These are phyloP conservation scores for Parus major DNA, from an alignment of 2,113 vertebrate genomes.

Conservation along the genomic window DNA sequence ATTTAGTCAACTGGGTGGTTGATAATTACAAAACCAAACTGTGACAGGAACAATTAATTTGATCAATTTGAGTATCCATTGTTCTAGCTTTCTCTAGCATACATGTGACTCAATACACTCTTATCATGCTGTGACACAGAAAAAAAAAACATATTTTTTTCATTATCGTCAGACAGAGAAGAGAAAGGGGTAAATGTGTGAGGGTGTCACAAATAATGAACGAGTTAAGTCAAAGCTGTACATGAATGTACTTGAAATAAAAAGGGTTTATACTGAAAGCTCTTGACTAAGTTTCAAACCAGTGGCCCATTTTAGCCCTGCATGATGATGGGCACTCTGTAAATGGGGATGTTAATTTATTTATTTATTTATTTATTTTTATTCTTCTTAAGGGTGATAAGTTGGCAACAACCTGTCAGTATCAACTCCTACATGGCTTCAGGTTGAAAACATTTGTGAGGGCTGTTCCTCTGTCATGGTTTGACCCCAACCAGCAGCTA, in stretches of 20 bases:
- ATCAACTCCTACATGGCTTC: not conserved
- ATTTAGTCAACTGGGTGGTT: not conserved
- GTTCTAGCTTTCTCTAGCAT: not conserved
- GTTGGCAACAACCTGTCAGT: not conserved
- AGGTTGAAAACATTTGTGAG: not conserved
- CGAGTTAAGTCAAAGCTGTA: not conserved
- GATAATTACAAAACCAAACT: not conserved
- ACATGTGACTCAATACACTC: not conserved
- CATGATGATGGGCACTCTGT: not conserved
- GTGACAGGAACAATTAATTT: not conserved
- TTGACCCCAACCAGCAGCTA: not conserved
- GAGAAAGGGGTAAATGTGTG: not conserved
- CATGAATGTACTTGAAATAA: not conserved
- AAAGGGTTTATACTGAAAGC: not conserved
- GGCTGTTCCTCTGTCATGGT: not conserved
- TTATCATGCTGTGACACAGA: not conserved
- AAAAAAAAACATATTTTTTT: not conserved
- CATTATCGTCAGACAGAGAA: not conserved
- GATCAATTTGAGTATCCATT: not conserved
- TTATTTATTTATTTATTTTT: not conserved
- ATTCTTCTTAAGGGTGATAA: not conserved
- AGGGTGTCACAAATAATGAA: not conserved
- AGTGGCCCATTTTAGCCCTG: not conserved
- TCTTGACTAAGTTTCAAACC: not conserved
- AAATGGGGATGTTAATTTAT: not conserved